Evolutionary conservation across 2,797 vertebrate genomes (phyloP).

Genomic region (Alauda arvensis): DNA sequence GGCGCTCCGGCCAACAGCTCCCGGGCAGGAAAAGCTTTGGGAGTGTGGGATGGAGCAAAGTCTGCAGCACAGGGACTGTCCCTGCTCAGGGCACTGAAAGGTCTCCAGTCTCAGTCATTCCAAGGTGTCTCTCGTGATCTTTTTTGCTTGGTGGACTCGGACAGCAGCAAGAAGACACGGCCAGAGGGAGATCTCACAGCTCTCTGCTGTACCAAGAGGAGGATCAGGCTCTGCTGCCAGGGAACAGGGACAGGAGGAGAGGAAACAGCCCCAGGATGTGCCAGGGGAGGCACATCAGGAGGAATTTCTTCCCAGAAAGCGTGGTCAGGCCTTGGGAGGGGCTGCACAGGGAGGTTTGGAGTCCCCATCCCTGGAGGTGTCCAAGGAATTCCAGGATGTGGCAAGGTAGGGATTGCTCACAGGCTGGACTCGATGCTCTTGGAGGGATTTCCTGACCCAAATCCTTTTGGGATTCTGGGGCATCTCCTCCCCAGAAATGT

Average conservation of each 20-base stretch:
- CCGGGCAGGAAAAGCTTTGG: neutral
- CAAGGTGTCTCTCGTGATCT: too few species aligned
- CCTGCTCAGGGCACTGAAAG: neutral
- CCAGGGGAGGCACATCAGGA: neutral
- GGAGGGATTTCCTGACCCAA: neutral
- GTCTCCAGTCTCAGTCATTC: neutral
- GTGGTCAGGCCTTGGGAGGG: neutral
- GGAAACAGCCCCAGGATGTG: neutral
- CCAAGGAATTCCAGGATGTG: neutral
- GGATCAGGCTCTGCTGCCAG: neutral
- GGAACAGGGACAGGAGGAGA: neutral
- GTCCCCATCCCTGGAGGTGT: neutral
- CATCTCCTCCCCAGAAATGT: neutral
- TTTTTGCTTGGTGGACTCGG: rapidly evolving
- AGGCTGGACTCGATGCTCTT: rapidly evolving
- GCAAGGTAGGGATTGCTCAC: neutral
- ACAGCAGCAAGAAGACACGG: rapidly evolving
- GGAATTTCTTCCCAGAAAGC: rapidly evolving
- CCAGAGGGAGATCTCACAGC: neutral
- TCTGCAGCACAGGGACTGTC: rapidly evolving
- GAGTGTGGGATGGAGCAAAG: neutral
- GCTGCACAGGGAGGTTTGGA: neutral
- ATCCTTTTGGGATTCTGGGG: neutral
- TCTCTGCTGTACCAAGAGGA: neutral
- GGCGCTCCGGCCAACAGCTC: rapidly evolving